Evolutionary conservation across 2,797 vertebrate species (phyloP).

Genomic region (Ciconia nigra): DNA sequence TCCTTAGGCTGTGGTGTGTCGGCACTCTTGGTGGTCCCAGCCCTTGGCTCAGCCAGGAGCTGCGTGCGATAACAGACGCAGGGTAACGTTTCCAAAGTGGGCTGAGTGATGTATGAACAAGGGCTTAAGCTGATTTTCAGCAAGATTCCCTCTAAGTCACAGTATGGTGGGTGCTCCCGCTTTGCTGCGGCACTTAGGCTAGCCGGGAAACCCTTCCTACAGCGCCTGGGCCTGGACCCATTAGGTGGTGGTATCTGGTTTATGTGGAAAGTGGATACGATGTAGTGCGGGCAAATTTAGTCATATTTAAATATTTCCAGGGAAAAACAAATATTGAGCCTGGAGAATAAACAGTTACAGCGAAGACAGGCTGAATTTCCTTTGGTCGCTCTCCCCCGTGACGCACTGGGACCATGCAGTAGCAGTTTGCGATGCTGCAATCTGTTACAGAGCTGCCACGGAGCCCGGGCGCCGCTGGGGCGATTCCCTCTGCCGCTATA

Average conservation of each 20-base stretch:
- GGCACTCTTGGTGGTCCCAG: not conserved
- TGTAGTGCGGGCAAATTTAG: accelerated
- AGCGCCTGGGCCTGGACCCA: not conserved
- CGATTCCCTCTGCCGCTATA: accelerated
- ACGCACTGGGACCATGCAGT: accelerated
- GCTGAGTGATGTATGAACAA: accelerated
- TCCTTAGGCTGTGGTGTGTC: not conserved
- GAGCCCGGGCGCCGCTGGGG: accelerated
- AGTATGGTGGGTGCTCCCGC: accelerated
- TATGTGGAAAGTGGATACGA: accelerated
- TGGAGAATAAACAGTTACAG: not conserved
- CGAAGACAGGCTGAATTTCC: not conserved
- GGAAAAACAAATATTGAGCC: not conserved
- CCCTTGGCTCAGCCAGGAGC: not conserved
- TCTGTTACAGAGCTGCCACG: not conserved
- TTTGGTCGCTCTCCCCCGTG: accelerated
- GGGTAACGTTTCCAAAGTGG: accelerated
- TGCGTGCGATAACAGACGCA: accelerated
- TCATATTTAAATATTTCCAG: not conserved
- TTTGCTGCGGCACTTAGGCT: not conserved
- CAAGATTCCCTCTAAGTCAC: not conserved
- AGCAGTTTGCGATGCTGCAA: accelerated
- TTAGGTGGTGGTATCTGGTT: not conserved
- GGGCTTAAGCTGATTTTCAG: not conserved
- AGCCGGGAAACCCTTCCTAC: not conserved